These are phyloP conservation scores for Mesitornis unicolor DNA, from an alignment of 2,113 vertebrate genomes.

Conservation along the genomic window DNA sequence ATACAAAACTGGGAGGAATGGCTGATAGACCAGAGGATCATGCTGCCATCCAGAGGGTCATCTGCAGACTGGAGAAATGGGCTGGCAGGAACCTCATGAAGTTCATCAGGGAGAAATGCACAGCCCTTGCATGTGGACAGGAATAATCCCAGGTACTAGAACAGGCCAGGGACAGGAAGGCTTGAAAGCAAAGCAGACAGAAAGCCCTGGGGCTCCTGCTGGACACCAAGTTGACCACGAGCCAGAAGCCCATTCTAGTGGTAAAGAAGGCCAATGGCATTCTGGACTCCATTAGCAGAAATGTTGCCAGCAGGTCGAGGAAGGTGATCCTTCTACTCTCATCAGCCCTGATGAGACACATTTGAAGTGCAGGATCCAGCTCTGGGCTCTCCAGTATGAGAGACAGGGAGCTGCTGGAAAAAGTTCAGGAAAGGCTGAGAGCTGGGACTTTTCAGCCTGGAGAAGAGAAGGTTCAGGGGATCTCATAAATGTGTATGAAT, in stretches of 20 bases:
- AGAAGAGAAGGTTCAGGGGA: neutral
- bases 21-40: rapidly evolving
- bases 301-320: neutral
- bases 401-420: too few relatives aligned
- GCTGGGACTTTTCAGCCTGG: neutral
- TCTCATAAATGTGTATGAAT: neutral
- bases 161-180: neutral
- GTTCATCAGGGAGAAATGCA: neutral
- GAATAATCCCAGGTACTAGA: neutral
- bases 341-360: neutral
- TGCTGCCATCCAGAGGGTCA: neutral
- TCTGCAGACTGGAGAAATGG: neutral
- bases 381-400: neutral
- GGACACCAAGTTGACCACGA: neutral
- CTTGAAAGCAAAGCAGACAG: neutral
- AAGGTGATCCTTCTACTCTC: neutral
- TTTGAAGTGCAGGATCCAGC: neutral
- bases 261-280: neutral
- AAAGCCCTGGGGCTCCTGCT: neutral
- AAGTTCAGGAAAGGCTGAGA: neutral
- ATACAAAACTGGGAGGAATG: neutral
- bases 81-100: neutral
- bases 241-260: rapidly evolving
- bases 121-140: neutral
- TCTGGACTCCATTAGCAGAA: neutral